A percentile compares a stretch with the other conserved stretches of the same genome.
These are phyloP conservation scores for Drosophila dunni DNA, from an alignment of 1,140 invertebrate species.

Conservation along the genomic window DNA sequence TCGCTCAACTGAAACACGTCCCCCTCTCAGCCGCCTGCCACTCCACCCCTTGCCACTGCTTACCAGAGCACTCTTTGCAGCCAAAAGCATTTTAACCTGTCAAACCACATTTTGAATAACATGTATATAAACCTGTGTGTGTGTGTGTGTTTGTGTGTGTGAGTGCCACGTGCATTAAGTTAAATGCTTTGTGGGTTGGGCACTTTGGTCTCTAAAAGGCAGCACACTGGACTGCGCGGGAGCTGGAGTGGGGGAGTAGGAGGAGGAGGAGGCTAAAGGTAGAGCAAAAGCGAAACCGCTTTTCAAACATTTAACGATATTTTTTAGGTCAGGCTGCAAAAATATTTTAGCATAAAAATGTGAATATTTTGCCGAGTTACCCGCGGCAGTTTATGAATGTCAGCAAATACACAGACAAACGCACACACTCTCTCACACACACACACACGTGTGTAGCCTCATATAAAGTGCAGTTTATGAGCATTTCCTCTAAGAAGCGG, in stretches of 20 bases:
- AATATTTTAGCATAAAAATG: constrained; percentile 82
- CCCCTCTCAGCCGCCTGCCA: neutral
- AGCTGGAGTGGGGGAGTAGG: constrained; percentile 1
- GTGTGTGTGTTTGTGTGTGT: constrained; percentile 35
- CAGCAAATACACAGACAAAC: constrained; percentile 42
- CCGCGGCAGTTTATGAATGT: constrained; percentile 57
- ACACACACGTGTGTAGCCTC: constrained; percentile 11
- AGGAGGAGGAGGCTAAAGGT: too few relatives aligned
- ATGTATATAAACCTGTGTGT: constrained; percentile 14
- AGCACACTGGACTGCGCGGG: constrained; percentile 18
- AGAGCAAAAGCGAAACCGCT: constrained; percentile 49
- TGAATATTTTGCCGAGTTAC: constrained; percentile 54
- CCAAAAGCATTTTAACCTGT: constrained; percentile 41
- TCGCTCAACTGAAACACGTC: constrained; percentile 28
- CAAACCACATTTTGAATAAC: constrained; percentile 54
- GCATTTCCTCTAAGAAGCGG: constrained; percentile 57
- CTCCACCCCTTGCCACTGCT: neutral
- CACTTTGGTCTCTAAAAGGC: constrained; percentile 77
- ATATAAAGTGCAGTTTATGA: constrained; percentile 59
- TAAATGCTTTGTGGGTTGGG: constrained; percentile 81
- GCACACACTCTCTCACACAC: constrained; percentile 27
- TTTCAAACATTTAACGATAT: constrained; percentile 69
- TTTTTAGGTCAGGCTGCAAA: constrained; percentile 74
- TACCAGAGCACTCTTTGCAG: constrained; percentile 4
- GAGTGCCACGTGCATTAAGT: constrained; percentile 75